phyloP scores from a whole-genome alignment of 2,113 vertebrate species.

The Heterotilapia buettikoferi region DNA sequence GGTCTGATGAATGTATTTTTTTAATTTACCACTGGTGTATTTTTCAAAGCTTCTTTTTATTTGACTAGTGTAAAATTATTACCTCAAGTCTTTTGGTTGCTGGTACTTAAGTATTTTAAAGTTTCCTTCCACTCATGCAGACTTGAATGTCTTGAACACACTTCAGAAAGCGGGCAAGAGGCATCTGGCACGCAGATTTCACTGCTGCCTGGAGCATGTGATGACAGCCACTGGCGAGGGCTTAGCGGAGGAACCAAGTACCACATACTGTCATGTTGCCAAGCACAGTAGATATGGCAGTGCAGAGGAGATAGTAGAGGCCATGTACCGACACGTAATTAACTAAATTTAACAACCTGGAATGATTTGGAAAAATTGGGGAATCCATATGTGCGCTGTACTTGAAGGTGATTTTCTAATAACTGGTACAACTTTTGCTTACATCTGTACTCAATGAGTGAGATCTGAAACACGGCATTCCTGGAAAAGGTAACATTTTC shows the following conservation, averaged over 20 bases:
- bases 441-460: background rate
- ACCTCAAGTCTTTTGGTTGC: background rate
- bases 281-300: constrained; percentile 18
- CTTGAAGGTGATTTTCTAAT: background rate
- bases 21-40: background rate
- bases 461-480: background rate
- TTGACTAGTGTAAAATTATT: background rate
- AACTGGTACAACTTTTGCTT: background rate
- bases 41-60: background rate
- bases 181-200: constrained; percentile 66
- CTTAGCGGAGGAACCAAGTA: constrained; percentile 31
- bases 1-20: background rate
- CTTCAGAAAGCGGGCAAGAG: constrained; percentile 33
- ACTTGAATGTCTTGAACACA: background rate
- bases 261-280: constrained; percentile 9
- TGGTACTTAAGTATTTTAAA: background rate
- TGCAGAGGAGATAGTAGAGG: background rate
- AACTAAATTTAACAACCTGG: background rate
- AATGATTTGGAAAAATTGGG: background rate
- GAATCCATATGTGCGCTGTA: background rate
- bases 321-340: background rate
- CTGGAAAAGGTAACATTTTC: background rate
- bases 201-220: constrained; percentile 23
- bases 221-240: constrained; percentile 46
- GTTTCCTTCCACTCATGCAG: constrained; percentile 14